A percentile compares a stretch with the other conserved stretches of the same genome.
These are phyloP conservation scores for Coendou prehensilis DNA, from an alignment of 2,797 vertebrate genomes.

Conservation along the genomic window DNA sequence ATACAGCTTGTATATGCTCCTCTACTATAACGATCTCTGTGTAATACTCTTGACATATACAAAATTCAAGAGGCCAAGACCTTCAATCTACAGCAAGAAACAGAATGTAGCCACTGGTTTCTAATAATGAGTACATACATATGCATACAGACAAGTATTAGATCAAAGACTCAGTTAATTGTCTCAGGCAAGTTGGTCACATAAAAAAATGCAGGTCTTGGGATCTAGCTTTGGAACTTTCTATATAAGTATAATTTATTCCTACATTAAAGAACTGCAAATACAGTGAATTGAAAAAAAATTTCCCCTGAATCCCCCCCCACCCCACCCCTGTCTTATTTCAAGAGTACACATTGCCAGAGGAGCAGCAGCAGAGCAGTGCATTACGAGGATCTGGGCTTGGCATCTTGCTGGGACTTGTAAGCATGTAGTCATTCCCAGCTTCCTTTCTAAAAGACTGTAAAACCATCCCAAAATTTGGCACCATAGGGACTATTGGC, in stretches of 20 bases:
- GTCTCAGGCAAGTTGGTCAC: constrained; percentile 44
- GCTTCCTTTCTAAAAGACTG: constrained; percentile 8
- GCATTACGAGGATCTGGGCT: background rate
- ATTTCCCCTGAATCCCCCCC: background rate
- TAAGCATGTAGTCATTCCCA: background rate
- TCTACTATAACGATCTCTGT: background rate
- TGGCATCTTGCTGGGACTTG: background rate
- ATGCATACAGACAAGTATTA: background rate
- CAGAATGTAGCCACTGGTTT: background rate
- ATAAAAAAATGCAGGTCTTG: constrained; percentile 59
- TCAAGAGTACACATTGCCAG: background rate
- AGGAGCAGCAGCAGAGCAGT: background rate
- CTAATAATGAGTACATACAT: background rate
- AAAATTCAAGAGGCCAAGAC: constrained; percentile 14
- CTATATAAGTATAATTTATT: constrained; percentile 58
- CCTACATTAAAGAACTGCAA: constrained; percentile 69
- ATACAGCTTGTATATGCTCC: background rate
- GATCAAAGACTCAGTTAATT: background rate
- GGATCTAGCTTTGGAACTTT: constrained; percentile 57
- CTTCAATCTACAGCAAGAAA: constrained; percentile 17
- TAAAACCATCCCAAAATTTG: constrained; percentile 70
- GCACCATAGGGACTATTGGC: constrained; percentile 77
- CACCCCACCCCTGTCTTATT: background rate
- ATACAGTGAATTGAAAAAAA: constrained; percentile 31
- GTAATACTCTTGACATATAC: background rate